Percentiles rank a stretch among this genome's conserved stretches.
Conservation (phyloP, 92 coral and sea anemone genomes). For the Muricea muricata region DNA sequence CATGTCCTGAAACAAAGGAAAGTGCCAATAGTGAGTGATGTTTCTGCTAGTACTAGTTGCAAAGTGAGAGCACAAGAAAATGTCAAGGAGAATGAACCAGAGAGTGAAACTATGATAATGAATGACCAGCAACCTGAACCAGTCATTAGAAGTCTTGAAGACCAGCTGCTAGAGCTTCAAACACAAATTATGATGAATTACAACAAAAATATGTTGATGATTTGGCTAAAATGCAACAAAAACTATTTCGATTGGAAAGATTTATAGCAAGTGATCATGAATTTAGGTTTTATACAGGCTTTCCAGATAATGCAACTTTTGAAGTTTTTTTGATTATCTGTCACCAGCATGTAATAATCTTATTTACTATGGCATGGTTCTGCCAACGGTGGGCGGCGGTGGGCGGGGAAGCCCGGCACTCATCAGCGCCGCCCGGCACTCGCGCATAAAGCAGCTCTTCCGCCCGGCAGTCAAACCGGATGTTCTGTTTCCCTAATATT, state of each 20-base stretch:
- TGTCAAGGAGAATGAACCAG: not conserved
- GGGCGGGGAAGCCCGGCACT: no score
- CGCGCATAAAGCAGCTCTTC: no score
- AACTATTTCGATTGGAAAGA: constrained; percentile 8
- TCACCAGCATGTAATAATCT: constrained; percentile 39
- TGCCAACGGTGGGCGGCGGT: no score
- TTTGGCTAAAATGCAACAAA: not conserved
- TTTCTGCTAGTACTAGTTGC: not conserved
- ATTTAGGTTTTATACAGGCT: constrained; percentile 43
- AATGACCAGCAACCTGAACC: no score
- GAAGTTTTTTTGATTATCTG: constrained; percentile 34
- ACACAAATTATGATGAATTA: not conserved
- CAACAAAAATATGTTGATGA: not conserved
- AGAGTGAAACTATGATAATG: not conserved
- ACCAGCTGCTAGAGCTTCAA: not conserved
- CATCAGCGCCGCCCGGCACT: no score
- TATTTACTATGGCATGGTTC: constrained; percentile 43
- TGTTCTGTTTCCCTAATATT: no score
- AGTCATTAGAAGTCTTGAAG: not conserved
- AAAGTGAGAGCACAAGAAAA: not conserved
- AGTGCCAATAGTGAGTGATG: no score
- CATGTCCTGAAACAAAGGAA: constrained; percentile 9
- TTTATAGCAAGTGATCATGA: constrained; percentile 30
- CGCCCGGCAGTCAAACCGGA: no score
- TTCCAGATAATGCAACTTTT: not conserved